Evolutionary conservation across 2,113 vertebrate species (phyloP).

Genomic region (Chascanopsetta lugubris): DNA sequence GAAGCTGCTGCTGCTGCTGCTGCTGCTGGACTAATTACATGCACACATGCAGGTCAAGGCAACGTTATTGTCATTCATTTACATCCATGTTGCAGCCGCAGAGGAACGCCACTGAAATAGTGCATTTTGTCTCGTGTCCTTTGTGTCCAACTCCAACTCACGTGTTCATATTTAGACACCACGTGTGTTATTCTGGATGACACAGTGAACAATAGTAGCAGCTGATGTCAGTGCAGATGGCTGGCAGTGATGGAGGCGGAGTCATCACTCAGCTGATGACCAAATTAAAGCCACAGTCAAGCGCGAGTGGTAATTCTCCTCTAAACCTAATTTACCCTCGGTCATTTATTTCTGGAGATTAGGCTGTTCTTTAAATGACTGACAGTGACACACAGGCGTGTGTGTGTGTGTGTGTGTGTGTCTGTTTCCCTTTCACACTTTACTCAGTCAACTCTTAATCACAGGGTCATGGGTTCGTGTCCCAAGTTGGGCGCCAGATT

Average conservation of each 20-base stretch:
- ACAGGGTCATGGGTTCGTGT: no score
- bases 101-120: no score
- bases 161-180: not conserved
- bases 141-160: not conserved
- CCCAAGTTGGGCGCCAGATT: no score
- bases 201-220: not conserved
- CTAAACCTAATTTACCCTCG: slow-evolving; percentile 22
- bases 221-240: slow-evolving; percentile 8
- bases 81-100: no score
- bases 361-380: slow-evolving; percentile 38
- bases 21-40: no score
- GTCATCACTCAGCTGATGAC: slow-evolving; percentile 27
- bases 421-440: no score
- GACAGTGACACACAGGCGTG: slow-evolving; percentile 16
- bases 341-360: slow-evolving; percentile 34
- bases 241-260: not conserved
- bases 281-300: not conserved
- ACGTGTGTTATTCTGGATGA: not conserved
- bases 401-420: slow-evolving; percentile 12
- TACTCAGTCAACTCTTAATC: no score
- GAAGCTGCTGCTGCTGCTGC: no score
- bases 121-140: no score
- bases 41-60: no score
- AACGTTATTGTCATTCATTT: no score
- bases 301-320: slow-evolving; percentile 13